These are phyloP conservation scores for Pangasius djambal DNA, from an alignment of 2,797 vertebrate genomes.

Conservation along the genomic window DNA sequence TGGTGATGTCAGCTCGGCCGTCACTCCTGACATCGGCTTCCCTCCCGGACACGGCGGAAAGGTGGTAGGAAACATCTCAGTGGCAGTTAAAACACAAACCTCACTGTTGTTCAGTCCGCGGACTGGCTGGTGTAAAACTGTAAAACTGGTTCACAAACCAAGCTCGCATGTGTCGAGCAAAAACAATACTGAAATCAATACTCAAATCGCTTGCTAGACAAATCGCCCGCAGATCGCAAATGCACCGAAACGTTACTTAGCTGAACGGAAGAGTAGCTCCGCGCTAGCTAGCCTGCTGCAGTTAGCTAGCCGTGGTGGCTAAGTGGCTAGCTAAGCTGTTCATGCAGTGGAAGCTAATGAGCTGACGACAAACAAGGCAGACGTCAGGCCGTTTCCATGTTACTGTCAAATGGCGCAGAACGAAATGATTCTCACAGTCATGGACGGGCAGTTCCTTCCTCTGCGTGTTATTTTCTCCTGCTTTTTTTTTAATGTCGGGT, in stretches of 20 bases:
- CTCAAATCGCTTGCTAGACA: background rate
- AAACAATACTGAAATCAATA: background rate
- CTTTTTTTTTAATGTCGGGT: background rate
- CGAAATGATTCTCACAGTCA: background rate
- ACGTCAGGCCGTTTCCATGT: conserved; percentile 48
- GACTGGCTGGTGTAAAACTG: background rate
- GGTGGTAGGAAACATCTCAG: conserved; percentile 69
- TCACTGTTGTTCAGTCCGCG: background rate
- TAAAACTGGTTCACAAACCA: background rate
- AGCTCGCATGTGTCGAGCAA: too few relatives aligned
- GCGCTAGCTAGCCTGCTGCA: conserved; percentile 40
- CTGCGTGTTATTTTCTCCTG: background rate
- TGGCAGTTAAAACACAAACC: conserved; percentile 10
- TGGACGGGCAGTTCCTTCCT: background rate
- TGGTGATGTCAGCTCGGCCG: conserved; percentile 75
- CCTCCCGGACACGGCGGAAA: conserved; percentile 67
- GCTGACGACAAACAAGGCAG: conserved; percentile 43
- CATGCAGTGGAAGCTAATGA: conserved; percentile 54
- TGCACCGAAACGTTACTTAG: conserved; percentile 27
- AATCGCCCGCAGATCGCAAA: conserved; percentile 19
- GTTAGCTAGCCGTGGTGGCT: conserved; percentile 57
- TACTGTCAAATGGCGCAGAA: conserved; percentile 38
- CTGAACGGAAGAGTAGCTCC: conserved; percentile 37
- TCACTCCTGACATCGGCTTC: conserved; percentile 80
- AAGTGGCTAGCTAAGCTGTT: conserved; percentile 34